phyloP scores from a whole-genome alignment of 2,113 vertebrate genomes.

The Ellobius talpinus region DNA sequence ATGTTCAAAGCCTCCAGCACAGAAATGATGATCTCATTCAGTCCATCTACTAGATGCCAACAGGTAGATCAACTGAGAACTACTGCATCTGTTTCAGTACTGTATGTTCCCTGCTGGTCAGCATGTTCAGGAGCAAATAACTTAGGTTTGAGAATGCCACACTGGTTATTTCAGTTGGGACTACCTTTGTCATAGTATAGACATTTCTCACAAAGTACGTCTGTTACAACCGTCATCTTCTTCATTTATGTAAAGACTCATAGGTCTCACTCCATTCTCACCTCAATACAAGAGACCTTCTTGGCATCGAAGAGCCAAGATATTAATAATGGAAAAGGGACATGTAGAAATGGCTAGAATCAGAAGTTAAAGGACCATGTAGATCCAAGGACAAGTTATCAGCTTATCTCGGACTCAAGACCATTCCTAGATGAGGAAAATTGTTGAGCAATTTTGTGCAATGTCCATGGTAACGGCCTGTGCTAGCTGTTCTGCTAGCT shows the following conservation, averaged over 20 bases:
- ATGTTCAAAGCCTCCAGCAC: not conserved
- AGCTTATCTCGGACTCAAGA: not conserved
- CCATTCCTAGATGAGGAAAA: not conserved
- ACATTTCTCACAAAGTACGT: not conserved
- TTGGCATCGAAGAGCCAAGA: not conserved
- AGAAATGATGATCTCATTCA: not conserved
- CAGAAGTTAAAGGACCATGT: not conserved
- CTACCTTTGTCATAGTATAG: not conserved
- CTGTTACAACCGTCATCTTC: not conserved
- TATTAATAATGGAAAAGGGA: not conserved
- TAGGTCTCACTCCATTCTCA: not conserved
- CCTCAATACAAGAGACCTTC: not conserved
- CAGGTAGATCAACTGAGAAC: not conserved
- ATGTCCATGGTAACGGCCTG: not conserved
- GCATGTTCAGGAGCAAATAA: not conserved
- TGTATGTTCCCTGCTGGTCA: not conserved
- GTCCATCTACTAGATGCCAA: not conserved
- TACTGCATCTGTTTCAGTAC: not conserved
- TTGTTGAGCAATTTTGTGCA: not conserved
- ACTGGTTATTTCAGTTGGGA: not conserved
- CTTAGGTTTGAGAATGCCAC: not conserved
- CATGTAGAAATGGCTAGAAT: not conserved
- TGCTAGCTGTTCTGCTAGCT: rapidly evolving
- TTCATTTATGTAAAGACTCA: not conserved
- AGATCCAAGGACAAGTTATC: not conserved